Evolutionary conservation across 2,797 vertebrate species (phyloP), one percentile per base, ranked within the genome.

Genomic region (Siniperca undulata): DNA sequence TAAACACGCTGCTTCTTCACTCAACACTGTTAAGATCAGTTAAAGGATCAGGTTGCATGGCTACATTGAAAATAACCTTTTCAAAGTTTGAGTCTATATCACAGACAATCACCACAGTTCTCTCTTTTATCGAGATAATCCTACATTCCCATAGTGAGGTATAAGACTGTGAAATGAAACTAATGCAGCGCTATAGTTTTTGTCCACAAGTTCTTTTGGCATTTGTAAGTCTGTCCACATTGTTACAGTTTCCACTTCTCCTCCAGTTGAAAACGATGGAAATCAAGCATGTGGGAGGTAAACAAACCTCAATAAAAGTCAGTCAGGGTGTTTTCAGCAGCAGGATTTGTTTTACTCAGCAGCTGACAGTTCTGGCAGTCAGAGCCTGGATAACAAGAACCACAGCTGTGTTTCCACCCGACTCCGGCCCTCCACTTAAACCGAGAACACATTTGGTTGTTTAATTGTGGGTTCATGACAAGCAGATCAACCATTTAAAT

Each of bases 381-480:
- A 27, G 46, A 80, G 36, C 34, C 76, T 17, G 82, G 86, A 84
- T 90, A 79, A 86, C 78, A 72, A 78, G 83, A 84, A 66, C 36
- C 75, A 79, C 88, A 94, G 92, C 89, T 93, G 93, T 78, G 88
- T 91, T 91, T 86, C 82, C 86, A 86, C 40, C 74, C 17, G 5
- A 48, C 80, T 34, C 40, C 8, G 14, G 52, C 71, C 42, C 70
- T 81, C 73, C 62, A 66, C 70, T 52, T 69, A 79, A 88, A 81
- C 34, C 1, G 38, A 70, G 42, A 69, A 60, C 70, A 72, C 81
- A 80, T 85, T 70, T 55, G 48, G 53, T 77, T 77, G 71, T 71
- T 50, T 87, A 74, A 60, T 66, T 77, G 61, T 48, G 56, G 66
- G 71, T 76, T 84, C 60, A 4, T 82, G 93, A 91, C 85, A 68